Evolutionary conservation across 1,140 invertebrate genomes (phyloP), one percentile per base, ranked within the genome.

Genomic region (Zaprionus davidi): DNA sequence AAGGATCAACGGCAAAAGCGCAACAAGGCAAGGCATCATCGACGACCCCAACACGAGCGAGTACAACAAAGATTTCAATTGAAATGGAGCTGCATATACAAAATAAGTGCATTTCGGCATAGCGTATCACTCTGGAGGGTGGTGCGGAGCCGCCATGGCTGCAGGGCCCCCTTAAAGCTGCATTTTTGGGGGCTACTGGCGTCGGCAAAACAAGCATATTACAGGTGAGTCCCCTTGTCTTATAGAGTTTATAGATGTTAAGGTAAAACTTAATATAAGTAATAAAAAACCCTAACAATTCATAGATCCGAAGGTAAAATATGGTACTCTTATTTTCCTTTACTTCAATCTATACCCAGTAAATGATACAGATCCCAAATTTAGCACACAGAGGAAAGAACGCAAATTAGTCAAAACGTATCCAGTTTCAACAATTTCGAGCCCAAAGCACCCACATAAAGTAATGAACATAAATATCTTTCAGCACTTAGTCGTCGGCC

Each of bases 201-300:
- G 96, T 97, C 78, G 96, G 96, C 77, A 97, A 97, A 92, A 96
- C 96, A 67, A 96, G 96, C 90, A 96, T 97, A 92, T 95, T 97
- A 92, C 95, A 96, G 95, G 96, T 96, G 92, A 93, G 93, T 73
- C 3, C 1, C 7, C 28, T 9, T 31, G 9, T 31, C 7, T 31
- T 31, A 2, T 2, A 31, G 7, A 31, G 7, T 9, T 31, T 7
- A 31, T 7, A 44, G 2, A 36, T 36, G 11, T 36, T 36, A 36
- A 36, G 34, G 2, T 31, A 31, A 11, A 31, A 2, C 22, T 20
- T 20, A 20, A n/a, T n/a, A n/a, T n/a, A n/a, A n/a, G n/a, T n/a
- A n/a, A n/a, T n/a, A n/a, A n/a, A n/a, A n/a, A n/a, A n/a, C n/a
- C n/a, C n/a, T 20, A 20, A 20, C 20, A 20, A 20, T 20, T 20